A percentile compares a stretch with the other conserved stretches of the same genome.
Conservation (phyloP, 2,113 vertebrate species). For the Cisticola juncidis region DNA sequence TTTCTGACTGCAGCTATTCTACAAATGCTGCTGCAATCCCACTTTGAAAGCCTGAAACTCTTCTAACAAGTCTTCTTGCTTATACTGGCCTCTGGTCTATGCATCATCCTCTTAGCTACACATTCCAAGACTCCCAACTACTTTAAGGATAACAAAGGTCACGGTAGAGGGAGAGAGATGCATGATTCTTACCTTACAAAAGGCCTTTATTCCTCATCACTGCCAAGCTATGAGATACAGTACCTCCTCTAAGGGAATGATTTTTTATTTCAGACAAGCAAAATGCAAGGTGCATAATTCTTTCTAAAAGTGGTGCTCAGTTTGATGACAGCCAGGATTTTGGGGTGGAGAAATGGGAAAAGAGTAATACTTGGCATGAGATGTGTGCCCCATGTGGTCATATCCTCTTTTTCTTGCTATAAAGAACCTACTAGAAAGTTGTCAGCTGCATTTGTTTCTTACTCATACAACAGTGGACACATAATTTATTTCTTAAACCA, state of each 20-base stretch:
- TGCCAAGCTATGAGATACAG: neutral
- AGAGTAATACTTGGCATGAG: neutral
- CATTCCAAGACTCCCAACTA: neutral
- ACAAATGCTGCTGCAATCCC: neutral
- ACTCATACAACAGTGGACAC: neutral
- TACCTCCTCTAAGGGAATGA: neutral
- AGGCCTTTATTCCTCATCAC: neutral
- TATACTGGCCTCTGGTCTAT: neutral
- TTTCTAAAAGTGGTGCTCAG: neutral
- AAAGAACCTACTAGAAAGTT: neutral
- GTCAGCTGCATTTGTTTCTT: neutral
- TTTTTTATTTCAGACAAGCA: neutral
- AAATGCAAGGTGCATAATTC: neutral
- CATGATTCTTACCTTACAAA: neutral
- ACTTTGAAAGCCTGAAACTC: neutral
- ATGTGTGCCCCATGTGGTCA: neutral
- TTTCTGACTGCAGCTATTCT: neutral
- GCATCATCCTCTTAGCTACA: neutral
- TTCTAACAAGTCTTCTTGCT: neutral
- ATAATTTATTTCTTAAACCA: neutral
- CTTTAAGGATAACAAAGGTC: neutral
- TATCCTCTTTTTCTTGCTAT: neutral
- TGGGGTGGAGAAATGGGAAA: neutral
- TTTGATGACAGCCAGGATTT: neutral
- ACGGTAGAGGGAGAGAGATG: neutral